Percentiles rank a stretch among this genome's conserved stretches.
phyloP scores from a whole-genome alignment of 1,140 invertebrate species.

The Catajapyx aquilonaris region DNA sequence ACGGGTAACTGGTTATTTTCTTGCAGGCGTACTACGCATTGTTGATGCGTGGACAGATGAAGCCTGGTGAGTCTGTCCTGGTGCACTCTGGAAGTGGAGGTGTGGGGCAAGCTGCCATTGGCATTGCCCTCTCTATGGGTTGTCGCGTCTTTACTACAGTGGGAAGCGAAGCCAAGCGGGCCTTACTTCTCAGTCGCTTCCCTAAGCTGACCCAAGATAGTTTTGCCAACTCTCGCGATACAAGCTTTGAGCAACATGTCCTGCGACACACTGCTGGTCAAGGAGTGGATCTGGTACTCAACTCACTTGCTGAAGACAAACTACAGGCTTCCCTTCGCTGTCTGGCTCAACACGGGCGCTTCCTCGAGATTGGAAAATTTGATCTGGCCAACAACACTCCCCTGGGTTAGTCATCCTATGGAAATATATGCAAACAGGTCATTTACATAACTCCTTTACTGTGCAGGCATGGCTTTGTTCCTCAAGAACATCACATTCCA shows the following conservation, averaged over 20 bases:
- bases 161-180: conserved; percentile 63
- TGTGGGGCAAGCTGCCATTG: conserved; percentile 86
- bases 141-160: conserved; percentile 73
- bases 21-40: conserved; percentile 83
- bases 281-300: conserved; percentile 82
- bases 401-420: conserved; percentile 28
- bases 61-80: conserved; percentile 61
- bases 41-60: conserved; percentile 59
- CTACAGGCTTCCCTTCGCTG: conserved; percentile 80
- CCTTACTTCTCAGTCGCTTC: conserved; percentile 74
- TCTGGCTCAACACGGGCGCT: conserved; percentile 70
- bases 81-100: conserved; percentile 92
- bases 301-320: conserved; percentile 83
- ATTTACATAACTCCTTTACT: too few species aligned
- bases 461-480: conserved; percentile 91
- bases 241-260: conserved; percentile 73
- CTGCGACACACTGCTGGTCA: conserved; percentile 50
- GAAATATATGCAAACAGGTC: conserved; percentile 27
- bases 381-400: conserved; percentile 78
- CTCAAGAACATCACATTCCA: conserved; percentile 92
- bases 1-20: not conserved
- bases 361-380: conserved; percentile 93
- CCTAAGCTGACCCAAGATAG: conserved; percentile 56
- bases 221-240: conserved; percentile 82
- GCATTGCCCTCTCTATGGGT: conserved; percentile 68